Conservation (phyloP, 1,140 invertebrate genomes). For the Lasioglossum baleicum region DNA sequence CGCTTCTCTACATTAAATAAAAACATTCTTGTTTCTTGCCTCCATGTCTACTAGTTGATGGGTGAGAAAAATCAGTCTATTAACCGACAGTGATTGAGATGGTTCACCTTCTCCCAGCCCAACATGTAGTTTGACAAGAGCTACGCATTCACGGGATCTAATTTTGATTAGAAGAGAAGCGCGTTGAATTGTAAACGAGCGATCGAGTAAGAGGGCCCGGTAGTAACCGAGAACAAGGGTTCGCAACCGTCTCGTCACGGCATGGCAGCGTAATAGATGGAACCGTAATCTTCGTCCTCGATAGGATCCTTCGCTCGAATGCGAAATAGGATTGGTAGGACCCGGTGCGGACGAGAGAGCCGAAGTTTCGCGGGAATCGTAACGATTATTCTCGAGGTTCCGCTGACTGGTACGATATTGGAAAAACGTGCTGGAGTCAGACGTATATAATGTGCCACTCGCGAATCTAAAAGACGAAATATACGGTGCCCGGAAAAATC, state of each 20-base stretch:
- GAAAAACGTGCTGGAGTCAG: conserved; percentile 40
- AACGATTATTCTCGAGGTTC: conserved; percentile 50
- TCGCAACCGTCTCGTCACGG: not conserved
- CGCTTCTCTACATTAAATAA: no score
- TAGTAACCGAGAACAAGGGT: no score
- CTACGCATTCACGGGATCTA: no score
- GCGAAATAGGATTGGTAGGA: conserved; percentile 52
- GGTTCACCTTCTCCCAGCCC: no score
- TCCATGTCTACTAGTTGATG: no score
- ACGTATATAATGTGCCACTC: conserved; percentile 11
- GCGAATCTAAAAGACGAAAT: not conserved
- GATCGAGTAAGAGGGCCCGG: no score
- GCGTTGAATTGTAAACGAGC: no score
- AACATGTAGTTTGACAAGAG: no score
- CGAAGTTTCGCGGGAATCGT: conserved; percentile 33
- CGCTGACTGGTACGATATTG: conserved; percentile 46
- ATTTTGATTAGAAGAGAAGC: no score
- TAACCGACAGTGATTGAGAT: no score
- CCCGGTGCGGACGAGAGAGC: conserved; percentile 29
- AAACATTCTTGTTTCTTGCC: no score
- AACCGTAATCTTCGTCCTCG: conserved; percentile 8
- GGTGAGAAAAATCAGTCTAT: no score
- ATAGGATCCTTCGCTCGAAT: conserved; percentile 19
- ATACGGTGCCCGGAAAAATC: not conserved
- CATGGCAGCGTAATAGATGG: not conserved